Base-by-base conservation (phyloP, 2,113 vertebrate species). In the Perca fluviatilis region DNA sequence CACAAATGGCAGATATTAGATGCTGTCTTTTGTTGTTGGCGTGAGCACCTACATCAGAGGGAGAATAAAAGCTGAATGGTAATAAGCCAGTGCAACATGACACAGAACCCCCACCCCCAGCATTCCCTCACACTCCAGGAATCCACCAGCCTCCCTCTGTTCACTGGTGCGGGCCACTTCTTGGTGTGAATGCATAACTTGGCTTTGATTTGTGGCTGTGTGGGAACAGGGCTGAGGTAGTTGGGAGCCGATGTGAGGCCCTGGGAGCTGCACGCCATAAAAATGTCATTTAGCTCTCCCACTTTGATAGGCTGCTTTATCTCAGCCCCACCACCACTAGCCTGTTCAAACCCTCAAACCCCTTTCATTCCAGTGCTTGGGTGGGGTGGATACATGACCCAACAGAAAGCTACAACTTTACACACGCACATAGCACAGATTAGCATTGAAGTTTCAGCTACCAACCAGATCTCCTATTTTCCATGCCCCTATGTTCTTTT, bases 241-340 rank as follows among this genome's bases (percentile, higher is more conserved):
- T 86, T 82, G 43, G 68, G 74, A 92, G 89, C 85, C 84, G 5
- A 88, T 91, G 74, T 66, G 85, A 88, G 90, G 67, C 83, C 83
- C 83, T 89, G 4, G 18, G 89, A 93, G 82, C 93, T 92, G 78
- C 46, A 53, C 15, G 90, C 94, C 77, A 40, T 95, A 94, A 96
- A 96, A 95, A 91, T 91, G 91, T 94, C 92, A 91, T 93, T 64
- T 23, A 85, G 90, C 70, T 33, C 93, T 90, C 94, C 77, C 88
- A 84, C 92, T 89, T 93, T 94, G 91, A 95, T 95, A 95, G 92
- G 88, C 77, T 91, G 94, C 93, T 94, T 95, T 94, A 95, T 95
- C 92, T 88, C 78, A 85, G 91, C 79, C 86, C 86, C 68, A 58
- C 77, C 80, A 58, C 83, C 25, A 18, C 88, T 92, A 85, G 73